phyloP scores from a whole-genome alignment of 2,888 invertebrate genomes.

The Drosophila buzzatii region DNA sequence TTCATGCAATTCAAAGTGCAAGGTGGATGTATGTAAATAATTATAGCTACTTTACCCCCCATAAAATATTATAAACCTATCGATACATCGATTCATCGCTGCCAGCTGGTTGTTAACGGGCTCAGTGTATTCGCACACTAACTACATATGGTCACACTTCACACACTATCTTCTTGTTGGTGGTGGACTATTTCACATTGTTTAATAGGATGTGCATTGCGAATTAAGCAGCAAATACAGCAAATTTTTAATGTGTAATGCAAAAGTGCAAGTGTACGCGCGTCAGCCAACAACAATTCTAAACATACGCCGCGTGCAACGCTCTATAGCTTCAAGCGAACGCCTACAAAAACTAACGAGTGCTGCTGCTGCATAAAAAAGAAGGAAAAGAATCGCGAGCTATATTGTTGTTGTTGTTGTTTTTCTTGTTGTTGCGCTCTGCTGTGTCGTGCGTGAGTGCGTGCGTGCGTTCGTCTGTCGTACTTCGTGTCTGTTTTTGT shows the following conservation, averaged over 20 bases:
- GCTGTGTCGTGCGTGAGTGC: constrained; percentile 42
- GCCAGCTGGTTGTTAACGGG: background rate
- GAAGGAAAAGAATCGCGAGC: constrained; percentile 53
- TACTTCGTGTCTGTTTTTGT: constrained; percentile 53
- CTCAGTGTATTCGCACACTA: constrained; percentile 12
- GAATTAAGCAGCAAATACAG: constrained; percentile 54
- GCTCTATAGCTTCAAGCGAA: constrained; percentile 17
- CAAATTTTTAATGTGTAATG: constrained; percentile 38
- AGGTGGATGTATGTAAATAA: background rate
- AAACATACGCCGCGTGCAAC: constrained; percentile 18
- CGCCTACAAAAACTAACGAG: constrained; percentile 36
- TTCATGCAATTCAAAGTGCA: background rate
- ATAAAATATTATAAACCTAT: constrained; percentile 5
- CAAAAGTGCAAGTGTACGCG: constrained; percentile 58
- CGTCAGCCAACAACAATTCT: constrained; percentile 29
- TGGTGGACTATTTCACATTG: constrained; percentile 62
- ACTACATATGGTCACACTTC: constrained; percentile 43
- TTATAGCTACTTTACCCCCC: background rate
- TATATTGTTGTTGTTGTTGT: constrained; percentile 39
- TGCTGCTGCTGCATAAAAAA: constrained; percentile 32
- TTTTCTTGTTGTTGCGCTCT: constrained; percentile 42
- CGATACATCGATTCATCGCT: constrained; percentile 45
- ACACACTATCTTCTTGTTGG: constrained; percentile 53
- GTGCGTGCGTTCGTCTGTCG: constrained; percentile 40
- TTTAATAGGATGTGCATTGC: constrained; percentile 57